Evolutionary conservation across 1,140 invertebrate genomes (phyloP).

Genomic region (Pseudomyrmex concolor): DNA sequence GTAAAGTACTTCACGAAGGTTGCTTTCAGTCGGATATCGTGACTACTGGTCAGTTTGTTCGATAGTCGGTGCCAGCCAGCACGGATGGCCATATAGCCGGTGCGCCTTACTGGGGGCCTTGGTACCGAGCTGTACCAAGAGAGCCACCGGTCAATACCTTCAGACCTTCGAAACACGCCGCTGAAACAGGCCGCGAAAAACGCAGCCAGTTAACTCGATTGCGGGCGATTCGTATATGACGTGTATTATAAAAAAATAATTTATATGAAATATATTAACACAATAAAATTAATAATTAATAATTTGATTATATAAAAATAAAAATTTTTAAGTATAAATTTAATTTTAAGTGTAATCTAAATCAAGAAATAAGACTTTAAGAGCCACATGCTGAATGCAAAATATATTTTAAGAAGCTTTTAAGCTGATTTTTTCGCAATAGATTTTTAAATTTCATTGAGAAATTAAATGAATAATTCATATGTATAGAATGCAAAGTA

Average conservation of each 20-base stretch:
- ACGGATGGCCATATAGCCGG: conserved; percentile 81
- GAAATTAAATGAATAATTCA: no score
- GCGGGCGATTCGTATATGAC: conserved; percentile 57
- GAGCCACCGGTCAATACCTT: conserved; percentile 85
- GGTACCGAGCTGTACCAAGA: conserved; percentile 85
- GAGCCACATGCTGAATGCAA: no score
- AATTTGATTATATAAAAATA: no score
- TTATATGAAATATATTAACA: no score
- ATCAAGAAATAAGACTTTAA: no score
- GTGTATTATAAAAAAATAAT: neutral
- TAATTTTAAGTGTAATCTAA: no score
- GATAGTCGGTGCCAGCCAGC: conserved; percentile 85
- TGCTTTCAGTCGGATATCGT: conserved; percentile 81
- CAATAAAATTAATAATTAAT: no score
- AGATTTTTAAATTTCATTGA: no score
- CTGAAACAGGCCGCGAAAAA: conserved; percentile 67
- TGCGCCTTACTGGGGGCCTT: conserved; percentile 78
- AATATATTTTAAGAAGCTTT: no score
- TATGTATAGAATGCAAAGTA: no score
- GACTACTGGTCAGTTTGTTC: conserved; percentile 86
- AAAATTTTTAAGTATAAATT: no score
- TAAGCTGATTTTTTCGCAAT: no score
- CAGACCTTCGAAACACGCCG: conserved; percentile 77
- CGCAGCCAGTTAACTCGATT: conserved; percentile 56
- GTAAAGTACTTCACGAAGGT: conserved; percentile 58